These are phyloP conservation scores for Ptilodon capucinus DNA, from an alignment of 2,888 invertebrate species.

Conservation along the genomic window DNA sequence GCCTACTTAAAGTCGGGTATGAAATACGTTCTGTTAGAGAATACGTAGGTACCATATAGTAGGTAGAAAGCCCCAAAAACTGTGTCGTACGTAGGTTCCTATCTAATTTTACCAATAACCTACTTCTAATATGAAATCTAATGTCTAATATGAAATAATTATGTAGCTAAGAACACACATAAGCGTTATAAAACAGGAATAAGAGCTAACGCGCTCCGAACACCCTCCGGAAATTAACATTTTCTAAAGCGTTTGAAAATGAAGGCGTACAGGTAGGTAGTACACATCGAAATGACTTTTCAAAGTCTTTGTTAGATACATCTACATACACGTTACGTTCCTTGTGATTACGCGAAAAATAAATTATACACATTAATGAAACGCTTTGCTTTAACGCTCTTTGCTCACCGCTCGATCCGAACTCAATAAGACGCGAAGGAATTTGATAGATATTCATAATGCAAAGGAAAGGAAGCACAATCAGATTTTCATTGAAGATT, in stretches of 20 bases:
- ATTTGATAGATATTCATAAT: constrained; percentile 75
- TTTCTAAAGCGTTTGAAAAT: constrained; percentile 67
- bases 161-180: no score
- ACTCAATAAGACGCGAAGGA: constrained; percentile 57
- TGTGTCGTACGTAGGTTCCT: no score
- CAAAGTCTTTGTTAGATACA: constrained; percentile 54
- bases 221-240: constrained; percentile 64
- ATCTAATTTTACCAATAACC: no score
- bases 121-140: no score
- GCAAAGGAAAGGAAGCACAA: constrained; percentile 73
- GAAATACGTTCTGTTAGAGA: no score
- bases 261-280: constrained; percentile 56
- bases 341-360: constrained; percentile 39
- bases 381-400: constrained; percentile 50
- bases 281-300: constrained; percentile 59
- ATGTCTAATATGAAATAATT: no score
- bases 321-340: constrained; percentile 41
- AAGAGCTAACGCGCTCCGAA: constrained; percentile 19
- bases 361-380: constrained; percentile 55
- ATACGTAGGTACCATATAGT: no score
- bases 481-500: constrained; percentile 74
- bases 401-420: constrained; percentile 56
- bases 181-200: constrained; percentile 22
- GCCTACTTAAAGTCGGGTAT: no score
- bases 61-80: no score